phyloP scores from a whole-genome alignment of 2,888 invertebrate species.

The Sphaeridia pumilis region DNA sequence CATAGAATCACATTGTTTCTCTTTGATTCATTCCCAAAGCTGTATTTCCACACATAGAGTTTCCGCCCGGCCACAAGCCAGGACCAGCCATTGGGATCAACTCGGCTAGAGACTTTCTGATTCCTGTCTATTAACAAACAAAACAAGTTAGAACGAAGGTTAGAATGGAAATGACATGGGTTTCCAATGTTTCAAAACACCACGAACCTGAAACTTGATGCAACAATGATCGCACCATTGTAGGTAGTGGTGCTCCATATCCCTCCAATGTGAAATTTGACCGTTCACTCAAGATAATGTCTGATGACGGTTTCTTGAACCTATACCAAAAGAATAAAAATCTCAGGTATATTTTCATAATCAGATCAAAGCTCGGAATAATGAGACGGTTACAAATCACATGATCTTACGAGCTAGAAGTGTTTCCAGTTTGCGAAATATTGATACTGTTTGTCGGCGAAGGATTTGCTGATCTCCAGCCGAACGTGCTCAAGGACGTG shows the following conservation, averaged over 20 bases:
- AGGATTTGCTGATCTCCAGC: conserved; percentile 4
- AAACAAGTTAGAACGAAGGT: neutral
- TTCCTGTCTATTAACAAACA: conserved; percentile 1
- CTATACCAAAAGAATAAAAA: neutral
- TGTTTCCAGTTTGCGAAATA: neutral
- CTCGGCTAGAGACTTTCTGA: conserved; percentile 47
- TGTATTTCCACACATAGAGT: conserved; percentile 63
- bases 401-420: too few species aligned
- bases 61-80: conserved; percentile 77
- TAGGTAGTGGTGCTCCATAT: conserved; percentile 20
- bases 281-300: conserved; percentile 12
- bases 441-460: neutral
- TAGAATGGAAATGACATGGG: neutral
- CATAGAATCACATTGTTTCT: conserved; percentile 43
- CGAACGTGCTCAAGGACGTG: conserved; percentile 6
- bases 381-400: too few species aligned
- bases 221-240: conserved; percentile 20
- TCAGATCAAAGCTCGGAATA: too few species aligned
- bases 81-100: conserved; percentile 61
- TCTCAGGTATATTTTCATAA: too few species aligned
- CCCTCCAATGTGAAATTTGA: conserved; percentile 14
- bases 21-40: conserved; percentile 27
- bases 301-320: neutral
- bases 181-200: conserved; percentile 3
- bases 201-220: conserved; percentile 17